Percentiles rank a stretch among this genome's conserved stretches.
Conservation (phyloP, 2,113 vertebrate species). For the Zosterops borbonicus region DNA sequence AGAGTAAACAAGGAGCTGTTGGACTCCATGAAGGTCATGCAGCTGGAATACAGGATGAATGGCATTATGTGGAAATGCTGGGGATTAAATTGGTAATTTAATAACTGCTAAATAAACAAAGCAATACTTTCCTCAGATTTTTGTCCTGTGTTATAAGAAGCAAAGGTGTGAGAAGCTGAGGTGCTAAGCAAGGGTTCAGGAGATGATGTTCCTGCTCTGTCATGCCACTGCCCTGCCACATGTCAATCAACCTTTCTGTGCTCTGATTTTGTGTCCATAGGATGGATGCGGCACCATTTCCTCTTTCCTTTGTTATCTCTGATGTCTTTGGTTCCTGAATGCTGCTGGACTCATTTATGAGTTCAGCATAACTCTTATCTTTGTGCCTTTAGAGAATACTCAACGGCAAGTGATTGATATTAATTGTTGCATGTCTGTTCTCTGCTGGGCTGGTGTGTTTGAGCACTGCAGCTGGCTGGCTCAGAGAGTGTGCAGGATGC, state of each 20-base stretch:
- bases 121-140: neutral
- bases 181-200: neutral
- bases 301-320: neutral
- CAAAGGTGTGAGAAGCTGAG: neutral
- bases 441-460: neutral
- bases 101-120: neutral
- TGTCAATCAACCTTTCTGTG: neutral
- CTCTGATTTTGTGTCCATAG: neutral
- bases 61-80: neutral
- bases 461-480: neutral
- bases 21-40: neutral
- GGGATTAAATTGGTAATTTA: neutral
- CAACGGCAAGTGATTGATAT: neutral
- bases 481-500: neutral
- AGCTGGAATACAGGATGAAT: neutral
- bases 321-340: neutral
- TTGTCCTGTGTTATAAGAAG: neutral
- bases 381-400: neutral
- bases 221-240: neutral
- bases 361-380: neutral
- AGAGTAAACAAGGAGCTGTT: neutral
- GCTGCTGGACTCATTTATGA: neutral
- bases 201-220: neutral
- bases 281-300: neutral
- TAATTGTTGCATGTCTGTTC: neutral